These are phyloP conservation scores for zebrafish (Danio rerio) DNA, from an alignment of 2,113 vertebrate genomes.

Conservation along the genomic window DNA sequence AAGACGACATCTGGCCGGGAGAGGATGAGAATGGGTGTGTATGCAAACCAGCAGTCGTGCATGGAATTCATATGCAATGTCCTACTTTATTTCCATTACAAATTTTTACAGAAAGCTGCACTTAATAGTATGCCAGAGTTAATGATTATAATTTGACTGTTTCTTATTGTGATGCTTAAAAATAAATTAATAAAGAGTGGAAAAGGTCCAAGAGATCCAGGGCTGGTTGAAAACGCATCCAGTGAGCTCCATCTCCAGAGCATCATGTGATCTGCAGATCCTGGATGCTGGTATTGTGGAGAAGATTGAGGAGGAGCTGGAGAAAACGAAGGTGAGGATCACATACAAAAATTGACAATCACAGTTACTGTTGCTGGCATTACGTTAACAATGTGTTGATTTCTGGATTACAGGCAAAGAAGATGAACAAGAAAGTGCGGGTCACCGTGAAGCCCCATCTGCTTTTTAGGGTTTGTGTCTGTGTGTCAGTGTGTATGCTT, in stretches of 20 bases:
- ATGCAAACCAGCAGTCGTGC: neutral
- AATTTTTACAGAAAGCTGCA: neutral
- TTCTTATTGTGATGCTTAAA: neutral
- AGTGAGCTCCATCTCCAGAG: constrained; percentile 82
- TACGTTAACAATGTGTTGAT: neutral
- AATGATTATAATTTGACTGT: neutral
- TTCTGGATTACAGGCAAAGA: constrained; percentile 68
- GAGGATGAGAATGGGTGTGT: constrained; percentile 90
- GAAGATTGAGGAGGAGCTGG: constrained; percentile 88
- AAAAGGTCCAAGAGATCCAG: constrained; percentile 87
- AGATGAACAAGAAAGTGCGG: constrained; percentile 92
- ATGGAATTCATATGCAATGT: neutral
- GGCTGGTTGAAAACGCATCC: constrained; percentile 87
- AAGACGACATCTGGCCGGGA: constrained; percentile 96
- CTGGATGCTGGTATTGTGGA: constrained; percentile 85
- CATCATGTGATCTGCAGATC: constrained; percentile 89
- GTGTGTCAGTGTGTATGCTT: neutral
- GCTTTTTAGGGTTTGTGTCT: constrained; percentile 88
- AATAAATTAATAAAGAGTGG: constrained; percentile 67
- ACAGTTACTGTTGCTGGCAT: neutral
- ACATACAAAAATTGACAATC: neutral
- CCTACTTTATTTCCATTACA: neutral
- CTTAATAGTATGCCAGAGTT: neutral
- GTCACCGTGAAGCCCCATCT: constrained; percentile 97
- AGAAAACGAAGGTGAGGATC: constrained; percentile 82